Conservation (phyloP, 2,888 invertebrate genomes). For the Monochamus alternatus region DNA sequence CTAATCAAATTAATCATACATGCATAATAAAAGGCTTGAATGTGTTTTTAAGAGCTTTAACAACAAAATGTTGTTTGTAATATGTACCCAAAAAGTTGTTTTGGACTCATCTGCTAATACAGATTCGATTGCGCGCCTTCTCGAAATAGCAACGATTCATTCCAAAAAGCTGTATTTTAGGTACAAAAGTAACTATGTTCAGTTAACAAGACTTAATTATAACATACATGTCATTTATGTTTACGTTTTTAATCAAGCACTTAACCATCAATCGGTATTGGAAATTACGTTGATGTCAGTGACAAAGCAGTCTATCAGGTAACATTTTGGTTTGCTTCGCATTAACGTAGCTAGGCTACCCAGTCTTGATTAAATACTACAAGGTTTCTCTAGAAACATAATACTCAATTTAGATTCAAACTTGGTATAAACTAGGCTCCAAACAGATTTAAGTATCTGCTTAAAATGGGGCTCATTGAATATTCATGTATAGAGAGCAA, state of each 20-base stretch:
- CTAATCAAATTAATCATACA: too few species aligned
- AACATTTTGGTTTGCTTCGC: background rate
- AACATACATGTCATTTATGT: too few species aligned
- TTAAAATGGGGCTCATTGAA: slow-evolving; percentile 6
- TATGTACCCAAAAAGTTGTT: too few species aligned
- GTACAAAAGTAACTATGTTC: too few species aligned
- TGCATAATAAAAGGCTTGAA: too few species aligned
- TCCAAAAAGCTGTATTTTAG: too few species aligned
- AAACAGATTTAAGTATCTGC: slow-evolving; percentile 17
- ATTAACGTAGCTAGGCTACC: background rate
- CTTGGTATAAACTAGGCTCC: slow-evolving; percentile 5
- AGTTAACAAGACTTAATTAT: background rate
- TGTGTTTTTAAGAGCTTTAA: too few species aligned
- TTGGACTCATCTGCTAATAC: too few species aligned
- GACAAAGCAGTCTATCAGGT: background rate
- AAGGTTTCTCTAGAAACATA: slow-evolving; percentile 7
- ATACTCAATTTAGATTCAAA: slow-evolving; percentile 17
- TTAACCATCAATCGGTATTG: background rate
- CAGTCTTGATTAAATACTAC: background rate
- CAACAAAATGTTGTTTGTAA: too few species aligned
- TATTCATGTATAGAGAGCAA: slow-evolving; percentile 8
- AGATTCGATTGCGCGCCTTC: too few species aligned
- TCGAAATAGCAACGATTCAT: too few species aligned
- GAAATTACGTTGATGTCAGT: background rate
- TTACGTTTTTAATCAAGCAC: background rate